Base-by-base conservation (phyloP, 1,140 invertebrate genomes). In the Globodera ellingtonae region DNA sequence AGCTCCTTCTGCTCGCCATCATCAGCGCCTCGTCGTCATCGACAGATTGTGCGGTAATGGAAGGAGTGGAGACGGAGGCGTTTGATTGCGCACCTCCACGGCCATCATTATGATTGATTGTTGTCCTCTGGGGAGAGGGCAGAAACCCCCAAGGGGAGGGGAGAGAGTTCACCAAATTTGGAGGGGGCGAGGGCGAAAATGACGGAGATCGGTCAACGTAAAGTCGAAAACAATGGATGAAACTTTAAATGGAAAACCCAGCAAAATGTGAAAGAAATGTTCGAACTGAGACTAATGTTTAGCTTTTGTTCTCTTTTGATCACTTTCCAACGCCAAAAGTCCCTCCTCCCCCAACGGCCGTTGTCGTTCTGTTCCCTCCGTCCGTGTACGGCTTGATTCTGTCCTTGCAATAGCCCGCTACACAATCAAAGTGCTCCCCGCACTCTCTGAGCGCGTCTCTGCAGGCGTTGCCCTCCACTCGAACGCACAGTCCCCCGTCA, bases 391-490 rank as follows among this genome's bases (percentile, higher is more conserved):
- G 48, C 24, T 24, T 67, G 72, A 82, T 76, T 72, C 82, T 84
- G 72, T 88, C 86, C n/a, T 74, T 62, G 69, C 86, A 88, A 21
- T 72, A 72, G 48, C 79, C 77, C 44, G 85, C 82, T 48, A 83
- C 79, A 77, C 86, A 88, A 7, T 78, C 80, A 74, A 88, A 88
- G 47, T 72, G 66, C 69, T 88, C 84, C 47, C 88, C 86, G 66
- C 86, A 88, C 71, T 88, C 86, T 69, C 84, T 59, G 9, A 80
- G 48, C n/a, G 88, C 82, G 66, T 79, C 52, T 3, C 78, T 59
- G 75, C 86, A 88, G 7, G 85, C 80, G n/a, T 78, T 72, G 47
- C 83, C 86, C 74, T 86, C 88, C 35, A 89, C 83, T 62, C 84
- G 72, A 44, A 86, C 78, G 75, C 86, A 88, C 46, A 89, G 67